Evolutionary conservation across 2,888 invertebrate species (phyloP), one percentile per base, ranked within the genome.

Genomic region (Phymatocera aterrima): DNA sequence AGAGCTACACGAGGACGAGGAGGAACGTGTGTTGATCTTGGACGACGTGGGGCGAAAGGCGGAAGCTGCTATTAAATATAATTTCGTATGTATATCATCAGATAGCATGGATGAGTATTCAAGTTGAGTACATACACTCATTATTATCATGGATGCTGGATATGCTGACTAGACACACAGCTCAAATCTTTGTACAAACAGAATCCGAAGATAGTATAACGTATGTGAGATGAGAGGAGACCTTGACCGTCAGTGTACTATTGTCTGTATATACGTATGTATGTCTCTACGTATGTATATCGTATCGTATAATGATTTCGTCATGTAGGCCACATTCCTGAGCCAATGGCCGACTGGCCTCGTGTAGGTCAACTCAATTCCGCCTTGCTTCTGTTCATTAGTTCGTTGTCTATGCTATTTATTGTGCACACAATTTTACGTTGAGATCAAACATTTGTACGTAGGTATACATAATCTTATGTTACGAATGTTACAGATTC

Each of bases 321-420:
- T 82, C 81, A 81, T 81, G 74, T 77, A 75, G 79, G 80, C 60
- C 79, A 79, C 78, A 82, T 82, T 81, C 82, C 77, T 78, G 15
- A 51, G 68, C 46, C 31, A 70, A 46, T 31, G 40, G 34, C 51
- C 72, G 72, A 54, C 72, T 51, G 68, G 46, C 64, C 37, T n/a
- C 8, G 18, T 15, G 24, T 37, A n/a, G 64, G 21, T 57, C 24
- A 57, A 57, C 57, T 24, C 57, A 24, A 64, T 64, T 64, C 64
- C 34, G 37, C 64, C 24, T 64, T 37, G 64, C 18, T 64, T n/a
- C 64, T 64, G 10, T 10, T 64, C 57, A 28, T 57, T 57, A 57
- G 28, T 57, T 28, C 1, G 28, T 28, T 28, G 24, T 57, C 57
- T 28, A 15, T 18, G 18, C 6, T 18, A 48, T 6, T 5, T 48